phyloP scores from a whole-genome alignment of 2,888 invertebrate genomes.

The Hirtodrosophila histrioides region DNA sequence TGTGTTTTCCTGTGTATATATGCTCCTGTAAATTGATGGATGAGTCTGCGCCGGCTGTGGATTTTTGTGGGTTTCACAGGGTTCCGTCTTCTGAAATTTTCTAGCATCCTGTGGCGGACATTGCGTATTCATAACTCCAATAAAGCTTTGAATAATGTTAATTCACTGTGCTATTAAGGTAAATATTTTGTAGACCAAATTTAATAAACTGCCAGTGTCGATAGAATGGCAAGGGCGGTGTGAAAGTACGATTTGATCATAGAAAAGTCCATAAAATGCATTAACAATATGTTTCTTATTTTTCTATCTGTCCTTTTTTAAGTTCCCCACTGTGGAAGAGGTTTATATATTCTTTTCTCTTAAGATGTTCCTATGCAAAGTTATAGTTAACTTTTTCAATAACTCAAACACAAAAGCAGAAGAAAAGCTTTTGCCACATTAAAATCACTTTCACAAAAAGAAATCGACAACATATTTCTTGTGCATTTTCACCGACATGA shows the following conservation, averaged over 20 bases:
- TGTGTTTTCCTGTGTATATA: conserved; percentile 15
- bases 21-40: conserved; percentile 48
- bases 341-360: not conserved
- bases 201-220: not conserved
- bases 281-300: too few species aligned
- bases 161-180: conserved; percentile 50
- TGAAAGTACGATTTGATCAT: too few species aligned
- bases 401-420: conserved; percentile 53
- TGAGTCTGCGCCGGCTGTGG: conserved; percentile 35
- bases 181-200: conserved; percentile 3
- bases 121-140: conserved; percentile 65
- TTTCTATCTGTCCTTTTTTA: too few species aligned
- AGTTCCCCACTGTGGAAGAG: too few species aligned
- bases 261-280: too few species aligned
- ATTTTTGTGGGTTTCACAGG: conserved; percentile 19
- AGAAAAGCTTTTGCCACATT: conserved; percentile 44
- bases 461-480: conserved; percentile 44
- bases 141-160: conserved; percentile 70
- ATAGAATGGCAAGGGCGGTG: too few species aligned
- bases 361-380: conserved; percentile 4
- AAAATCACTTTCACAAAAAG: conserved; percentile 66
- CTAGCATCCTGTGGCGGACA: conserved; percentile 24
- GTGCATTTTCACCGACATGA: conserved; percentile 21
- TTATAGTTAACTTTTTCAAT: conserved; percentile 58
- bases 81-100: not conserved